Base-by-base conservation (phyloP, 1,140 invertebrate species). In the Heliothis virescens region DNA sequence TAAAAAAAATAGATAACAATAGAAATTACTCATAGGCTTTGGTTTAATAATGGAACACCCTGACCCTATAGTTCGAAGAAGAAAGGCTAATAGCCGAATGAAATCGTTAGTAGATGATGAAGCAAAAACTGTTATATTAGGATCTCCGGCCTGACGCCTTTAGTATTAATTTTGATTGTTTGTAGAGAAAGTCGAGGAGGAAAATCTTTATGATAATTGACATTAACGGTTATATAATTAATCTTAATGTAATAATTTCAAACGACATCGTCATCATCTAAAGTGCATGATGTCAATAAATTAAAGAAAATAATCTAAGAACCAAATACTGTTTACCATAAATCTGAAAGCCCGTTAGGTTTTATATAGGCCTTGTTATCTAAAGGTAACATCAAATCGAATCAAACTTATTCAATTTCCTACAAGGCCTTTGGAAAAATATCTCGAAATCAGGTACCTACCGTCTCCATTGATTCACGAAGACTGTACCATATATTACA, bases 91-190 rank as follows among this genome's bases (percentile, higher is more conserved):
- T 79, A 71, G 53, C 76, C 60, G 52, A 57, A 57, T 47, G 63
- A 59, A 78, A 67, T 67, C 76, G 65, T 79, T 79, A 79, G 63
- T 48, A 10, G 63, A 57, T 79, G 76, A 79, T 60, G 26, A 55
- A 15, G 76, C 76, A 71, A 79, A 79, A 79, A 59, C 63, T 13
- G 48, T 53, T 77, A 18, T 71, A 79, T 60, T 79, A 69, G 34
- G 18, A 79, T 48, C 52, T 48, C 41, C 13, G 52, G 18, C 13
- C 16, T 34, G 21, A 34, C 15, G 69, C 50, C 34, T 69, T 55
- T 71, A 0, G 5, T 55, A 72, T 53, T 55, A 55, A 55, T 55
- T 71, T 57, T 69, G 9, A 65, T 52, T 69, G 48, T 69, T 69
- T 29, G 29, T 29, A 26, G 21, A 11, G 26, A 26, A 15, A 62